Evolutionary conservation across 2,113 vertebrate species (phyloP), one percentile per base, ranked within the genome.

Genomic region (Tringa solitaria): DNA sequence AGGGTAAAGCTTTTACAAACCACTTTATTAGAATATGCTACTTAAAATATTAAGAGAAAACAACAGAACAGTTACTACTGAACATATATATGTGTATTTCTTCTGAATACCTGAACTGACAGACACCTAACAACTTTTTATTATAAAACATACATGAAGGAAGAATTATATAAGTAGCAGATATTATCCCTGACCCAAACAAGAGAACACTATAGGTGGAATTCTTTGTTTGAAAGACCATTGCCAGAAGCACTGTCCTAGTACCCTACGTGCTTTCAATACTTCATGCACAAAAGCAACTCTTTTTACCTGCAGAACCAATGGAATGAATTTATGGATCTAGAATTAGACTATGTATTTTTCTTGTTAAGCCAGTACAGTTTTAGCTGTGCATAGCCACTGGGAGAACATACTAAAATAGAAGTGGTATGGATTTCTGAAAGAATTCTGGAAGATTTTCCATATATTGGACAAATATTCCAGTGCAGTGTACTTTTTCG

Each of bases 11-110:
- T 78, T 87, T 91, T 64, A 57, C 28, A 80, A 82, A 68, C 20
- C 41, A 65, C 50, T 95, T 93, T 77, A 64, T 93, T 90, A 91
- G 90, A 96, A 91, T 86, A 79, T 82, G 10, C 45, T 85, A 75
- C 50, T 83, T 96, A 87, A 45, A 77, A 61, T 39, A 50, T 54
- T 59, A 32, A 19, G 33, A 89, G 39, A 23, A 88, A 59, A 78
- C 22, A 84, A 43, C 33, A 50, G 8, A 60, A 60, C 2, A 37
- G 18, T 45, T 86, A 35, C 39, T 48, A 68, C 10, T 77, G 48
- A 48, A 46, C 7, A 21, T 33, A 20, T 7, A 8, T 33, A 5
- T 21, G 8, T 57, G 19, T 35, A 18, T 79, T 32, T 68, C 30
- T 78, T 82, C 33, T 85, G 43, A 88, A 84, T 45, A 82, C 54